phyloP scores from a whole-genome alignment of 1,140 invertebrate species.

The Orius insidiosus region DNA sequence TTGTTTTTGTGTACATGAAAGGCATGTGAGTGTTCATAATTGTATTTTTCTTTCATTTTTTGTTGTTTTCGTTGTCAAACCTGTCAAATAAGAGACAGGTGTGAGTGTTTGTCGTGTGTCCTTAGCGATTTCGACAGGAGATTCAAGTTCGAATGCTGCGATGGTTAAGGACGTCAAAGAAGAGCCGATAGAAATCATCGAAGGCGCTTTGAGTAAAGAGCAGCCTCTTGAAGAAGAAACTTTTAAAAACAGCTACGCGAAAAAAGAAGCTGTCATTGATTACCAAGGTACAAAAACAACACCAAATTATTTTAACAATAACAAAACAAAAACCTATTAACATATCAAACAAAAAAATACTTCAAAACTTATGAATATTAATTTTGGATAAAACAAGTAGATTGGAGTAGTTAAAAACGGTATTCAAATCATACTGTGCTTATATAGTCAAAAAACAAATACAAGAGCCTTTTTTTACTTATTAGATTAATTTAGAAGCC shows the following conservation, averaged over 20 bases:
- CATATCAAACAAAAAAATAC: constrained; percentile 3
- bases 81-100: constrained; percentile 15
- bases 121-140: constrained; percentile 10
- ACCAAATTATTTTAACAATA: too few relatives aligned
- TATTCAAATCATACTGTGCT: background rate
- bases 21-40: background rate
- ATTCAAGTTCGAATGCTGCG: background rate
- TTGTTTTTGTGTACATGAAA: background rate
- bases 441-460: constrained; percentile 19
- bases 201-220: background rate
- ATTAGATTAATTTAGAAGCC: constrained; percentile 23
- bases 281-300: background rate
- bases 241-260: constrained; percentile 21
- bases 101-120: constrained; percentile 15
- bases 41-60: too few relatives aligned
- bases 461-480: constrained; percentile 18
- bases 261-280: constrained; percentile 22
- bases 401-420: constrained; percentile 2
- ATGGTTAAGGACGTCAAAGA: background rate
- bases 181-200: background rate
- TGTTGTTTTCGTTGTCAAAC: constrained; percentile 6
- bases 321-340: constrained; percentile 5
- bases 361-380: too few relatives aligned
- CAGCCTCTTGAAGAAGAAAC: constrained; percentile 3
- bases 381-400: background rate